Base-by-base conservation (phyloP, 2,888 invertebrate genomes). In the Dione vanillae region DNA sequence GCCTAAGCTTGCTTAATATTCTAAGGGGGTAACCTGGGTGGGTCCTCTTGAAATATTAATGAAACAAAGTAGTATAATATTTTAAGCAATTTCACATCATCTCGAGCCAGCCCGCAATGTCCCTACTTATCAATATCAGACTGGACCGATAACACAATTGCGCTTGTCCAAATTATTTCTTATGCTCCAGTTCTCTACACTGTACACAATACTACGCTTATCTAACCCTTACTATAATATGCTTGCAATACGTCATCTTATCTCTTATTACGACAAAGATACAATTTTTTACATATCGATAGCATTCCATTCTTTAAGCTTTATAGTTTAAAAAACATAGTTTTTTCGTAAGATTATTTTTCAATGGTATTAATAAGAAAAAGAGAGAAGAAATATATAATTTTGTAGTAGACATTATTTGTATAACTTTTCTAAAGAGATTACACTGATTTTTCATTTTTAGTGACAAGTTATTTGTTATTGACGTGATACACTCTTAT, bases 91-190 rank as follows among this genome's bases (percentile, higher is more conserved):
- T n/a, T n/a, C n/a, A n/a, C n/a, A n/a, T n/a, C n/a, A n/a, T n/a
- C 65, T 37, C 8, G 37, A 65, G 59, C 45, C 58, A 20, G 68
- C 41, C 65, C 41, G 61, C 52, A 20, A 49, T 56, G 65, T 67
- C 61, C 65, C 35, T 65, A 16, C 64, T 67, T 73, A 70, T 73
- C 68, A 67, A 43, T 49, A 68, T 58, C 54, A 45, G n/a, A 62
- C n/a, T 20, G 27, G 20, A 47, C 9, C 65, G 73, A 73, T 73
- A 73, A 70, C 65, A 54, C 68, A 69, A 54, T 70, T 51, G 65
- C 27, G 67, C 61, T 59, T 56, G 56, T 65, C 65, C 66, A 49
- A 56, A 65, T 69, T 61, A 62, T 61, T 56, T 59, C 65, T 54
- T 65, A 65, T 67, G 70, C 62, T 68, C 70, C 51, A 73, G 45